These are phyloP conservation scores for Drosophila paranaensis DNA, from an alignment of 2,888 invertebrate genomes.

Conservation along the genomic window DNA sequence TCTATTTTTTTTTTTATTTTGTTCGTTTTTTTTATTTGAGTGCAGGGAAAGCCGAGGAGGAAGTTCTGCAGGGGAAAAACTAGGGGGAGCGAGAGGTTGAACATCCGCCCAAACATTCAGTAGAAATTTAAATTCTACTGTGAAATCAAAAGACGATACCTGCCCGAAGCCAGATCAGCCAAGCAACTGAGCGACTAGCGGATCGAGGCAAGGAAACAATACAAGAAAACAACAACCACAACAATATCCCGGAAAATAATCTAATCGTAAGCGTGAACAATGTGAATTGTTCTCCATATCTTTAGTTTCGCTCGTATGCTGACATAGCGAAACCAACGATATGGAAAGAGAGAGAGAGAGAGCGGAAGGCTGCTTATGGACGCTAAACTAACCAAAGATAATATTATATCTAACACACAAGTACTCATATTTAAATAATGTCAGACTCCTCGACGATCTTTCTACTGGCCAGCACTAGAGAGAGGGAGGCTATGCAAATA, in stretches of 20 bases:
- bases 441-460: background rate
- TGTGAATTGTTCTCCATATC: background rate
- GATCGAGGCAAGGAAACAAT: too few relatives aligned
- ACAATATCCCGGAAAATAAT: background rate
- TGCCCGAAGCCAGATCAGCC: background rate
- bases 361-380: background rate
- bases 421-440: too few relatives aligned
- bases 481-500: background rate
- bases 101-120: too few relatives aligned
- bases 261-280: background rate
- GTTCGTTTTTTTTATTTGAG: too few relatives aligned
- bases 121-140: slow-evolving; percentile 10
- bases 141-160: background rate
- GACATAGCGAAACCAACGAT: too few relatives aligned
- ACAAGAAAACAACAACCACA: too few relatives aligned
- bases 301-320: background rate
- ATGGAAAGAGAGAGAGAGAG: background rate
- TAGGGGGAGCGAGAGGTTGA: too few relatives aligned
- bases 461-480: background rate
- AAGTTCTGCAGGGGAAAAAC: background rate
- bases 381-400: background rate
- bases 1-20: background rate
- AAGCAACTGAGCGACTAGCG: too few relatives aligned
- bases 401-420: background rate
- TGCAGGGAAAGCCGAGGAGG: background rate